A percentile compares a stretch with the other conserved stretches of the same genome.
Evolutionary conservation across 1,140 invertebrate species (phyloP).

Genomic region (Antheraea pernyi): DNA sequence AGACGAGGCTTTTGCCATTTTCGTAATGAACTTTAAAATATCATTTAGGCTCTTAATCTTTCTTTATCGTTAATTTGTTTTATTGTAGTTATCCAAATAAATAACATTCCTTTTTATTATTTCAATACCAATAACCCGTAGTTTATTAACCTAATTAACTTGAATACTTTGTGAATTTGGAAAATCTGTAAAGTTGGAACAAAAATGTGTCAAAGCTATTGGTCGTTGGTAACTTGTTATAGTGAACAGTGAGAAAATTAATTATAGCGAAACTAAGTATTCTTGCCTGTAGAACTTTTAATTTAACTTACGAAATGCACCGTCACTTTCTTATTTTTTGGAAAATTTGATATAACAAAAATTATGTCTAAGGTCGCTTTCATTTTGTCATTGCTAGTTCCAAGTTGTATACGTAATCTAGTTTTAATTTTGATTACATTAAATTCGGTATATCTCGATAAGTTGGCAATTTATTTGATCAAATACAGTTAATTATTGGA

Average conservation of each 20-base stretch:
- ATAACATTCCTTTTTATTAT: background rate
- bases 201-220: slow-evolving; percentile 24
- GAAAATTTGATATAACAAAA: too few species aligned
- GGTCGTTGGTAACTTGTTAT: slow-evolving; percentile 23
- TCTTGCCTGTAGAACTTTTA: background rate
- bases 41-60: background rate
- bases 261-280: slow-evolving; percentile 7
- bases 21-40: background rate
- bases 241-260: background rate
- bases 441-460: too few species aligned
- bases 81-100: too few species aligned
- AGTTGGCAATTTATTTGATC: too few species aligned
- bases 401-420: too few species aligned
- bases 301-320: background rate
- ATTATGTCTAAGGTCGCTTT: too few species aligned
- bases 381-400: too few species aligned
- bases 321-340: too few species aligned
- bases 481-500: too few species aligned
- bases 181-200: slow-evolving; percentile 24
- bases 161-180: slow-evolving; percentile 21
- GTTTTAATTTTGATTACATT: too few species aligned
- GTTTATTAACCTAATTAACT: slow-evolving; percentile 16
- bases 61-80: background rate
- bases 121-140: background rate
- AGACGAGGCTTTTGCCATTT: background rate